Evolutionary conservation across 2,797 vertebrate genomes (phyloP).

Genomic region (Hybognathus amarus): DNA sequence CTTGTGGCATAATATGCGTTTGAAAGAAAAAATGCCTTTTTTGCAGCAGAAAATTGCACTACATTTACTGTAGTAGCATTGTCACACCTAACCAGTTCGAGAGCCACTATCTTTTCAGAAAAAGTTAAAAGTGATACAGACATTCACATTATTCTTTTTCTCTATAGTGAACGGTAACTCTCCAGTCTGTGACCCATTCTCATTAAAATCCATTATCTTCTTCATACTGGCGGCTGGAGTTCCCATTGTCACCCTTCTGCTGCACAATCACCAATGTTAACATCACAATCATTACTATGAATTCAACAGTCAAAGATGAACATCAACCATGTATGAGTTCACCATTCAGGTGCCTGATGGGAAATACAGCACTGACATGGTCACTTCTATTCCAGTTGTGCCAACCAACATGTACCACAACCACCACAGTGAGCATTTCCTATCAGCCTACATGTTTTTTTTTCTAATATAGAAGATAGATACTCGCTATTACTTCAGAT

Average conservation of each 20-base stretch:
- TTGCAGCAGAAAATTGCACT: neutral
- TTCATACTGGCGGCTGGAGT: conserved; percentile 36
- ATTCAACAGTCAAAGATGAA: no score
- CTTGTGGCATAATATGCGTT: no score
- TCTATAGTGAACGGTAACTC: conserved; percentile 43
- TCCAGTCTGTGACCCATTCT: conserved; percentile 48
- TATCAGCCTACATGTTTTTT: neutral
- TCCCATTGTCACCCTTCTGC: conserved; percentile 36
- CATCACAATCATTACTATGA: no score
- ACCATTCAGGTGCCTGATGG: conserved; percentile 52
- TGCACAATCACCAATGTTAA: neutral
- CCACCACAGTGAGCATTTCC: neutral
- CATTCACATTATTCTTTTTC: neutral
- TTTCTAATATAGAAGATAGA: neutral
- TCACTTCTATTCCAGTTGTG: conserved; percentile 44
- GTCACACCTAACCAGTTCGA: neutral
- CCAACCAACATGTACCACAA: neutral
- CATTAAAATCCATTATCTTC: conserved; percentile 49
- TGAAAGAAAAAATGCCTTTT: neutral
- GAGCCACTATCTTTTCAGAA: neutral
- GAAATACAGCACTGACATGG: conserved; percentile 39
- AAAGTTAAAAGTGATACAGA: neutral
- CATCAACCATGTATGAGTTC: conserved; percentile 42
- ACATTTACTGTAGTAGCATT: neutral
- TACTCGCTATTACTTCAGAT: neutral